These are phyloP conservation scores for Hypocryptadius cinnamomeus DNA, from an alignment of 2,113 vertebrate genomes.

Conservation along the genomic window DNA sequence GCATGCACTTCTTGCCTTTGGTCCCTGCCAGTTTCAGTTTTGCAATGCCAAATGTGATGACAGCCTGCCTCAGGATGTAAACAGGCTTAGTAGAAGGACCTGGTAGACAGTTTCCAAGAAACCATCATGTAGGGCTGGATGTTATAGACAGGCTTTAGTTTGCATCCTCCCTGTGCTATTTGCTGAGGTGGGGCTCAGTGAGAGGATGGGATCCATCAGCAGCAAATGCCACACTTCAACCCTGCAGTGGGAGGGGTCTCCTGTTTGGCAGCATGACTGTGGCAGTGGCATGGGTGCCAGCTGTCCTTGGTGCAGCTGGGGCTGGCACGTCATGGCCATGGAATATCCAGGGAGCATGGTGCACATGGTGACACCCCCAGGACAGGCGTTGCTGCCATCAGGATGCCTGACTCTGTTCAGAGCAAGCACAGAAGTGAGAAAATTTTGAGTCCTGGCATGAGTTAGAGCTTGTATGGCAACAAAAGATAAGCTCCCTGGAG, in stretches of 20 bases:
- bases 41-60: not conserved
- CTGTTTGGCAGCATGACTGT: not conserved
- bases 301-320: not conserved
- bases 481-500: not conserved
- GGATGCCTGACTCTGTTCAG: not conserved
- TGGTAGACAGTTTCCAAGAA: not conserved
- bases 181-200: not conserved
- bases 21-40: slow-evolving; percentile 11
- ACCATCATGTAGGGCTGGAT: accelerated
- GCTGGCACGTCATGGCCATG: accelerated
- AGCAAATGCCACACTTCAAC: not conserved
- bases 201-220: not conserved
- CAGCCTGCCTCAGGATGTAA: not conserved
- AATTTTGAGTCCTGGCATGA: not conserved
- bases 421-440: not conserved
- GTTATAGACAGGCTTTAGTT: not conserved
- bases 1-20: not conserved
- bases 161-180: not conserved
- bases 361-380: not conserved
- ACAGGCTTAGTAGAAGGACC: not conserved
- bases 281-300: not conserved
- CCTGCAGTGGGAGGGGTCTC: not conserved
- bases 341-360: not conserved
- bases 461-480: not conserved
- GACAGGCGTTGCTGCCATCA: not conserved